Percentiles rank a stretch among this genome's conserved stretches.
phyloP scores from a whole-genome alignment of 2,888 invertebrate genomes.

The Troides helena region DNA sequence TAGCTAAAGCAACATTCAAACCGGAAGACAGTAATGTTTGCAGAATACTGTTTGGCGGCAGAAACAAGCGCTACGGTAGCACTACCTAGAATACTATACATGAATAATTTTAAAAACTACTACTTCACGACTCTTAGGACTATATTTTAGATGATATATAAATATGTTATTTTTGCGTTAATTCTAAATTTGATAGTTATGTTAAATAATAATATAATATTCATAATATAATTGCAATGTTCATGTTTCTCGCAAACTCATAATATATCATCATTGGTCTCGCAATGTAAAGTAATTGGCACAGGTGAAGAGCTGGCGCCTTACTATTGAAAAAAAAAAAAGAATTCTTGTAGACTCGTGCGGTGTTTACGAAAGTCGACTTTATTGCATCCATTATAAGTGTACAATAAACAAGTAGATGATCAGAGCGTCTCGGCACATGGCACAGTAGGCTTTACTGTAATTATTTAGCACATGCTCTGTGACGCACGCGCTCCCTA shows the following conservation, averaged over 20 bases:
- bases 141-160: not conserved
- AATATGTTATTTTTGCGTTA: not conserved
- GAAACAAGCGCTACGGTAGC: no score
- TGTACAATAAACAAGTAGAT: conserved; percentile 27
- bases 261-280: conserved; percentile 45
- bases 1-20: no score
- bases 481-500: conserved; percentile 45
- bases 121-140: not conserved
- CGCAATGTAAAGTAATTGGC: conserved; percentile 50
- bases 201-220: conserved; percentile 13
- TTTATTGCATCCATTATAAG: conserved; percentile 34
- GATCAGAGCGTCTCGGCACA: conserved; percentile 43
- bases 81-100: no score
- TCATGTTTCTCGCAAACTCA: conserved; percentile 2
- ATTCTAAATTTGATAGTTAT: not conserved
- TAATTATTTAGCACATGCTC: conserved; percentile 54
- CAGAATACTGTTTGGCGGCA: no score
- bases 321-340: conserved; percentile 32
- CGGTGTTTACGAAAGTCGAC: conserved; percentile 30
- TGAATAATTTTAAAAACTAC: no score
- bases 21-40: no score
- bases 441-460: conserved; percentile 50
- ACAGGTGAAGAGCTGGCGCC: conserved; percentile 45
- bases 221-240: conserved; percentile 22
- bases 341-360: not conserved